Conservation (phyloP, 2,113 vertebrate genomes). For the Sciurus niger region DNA sequence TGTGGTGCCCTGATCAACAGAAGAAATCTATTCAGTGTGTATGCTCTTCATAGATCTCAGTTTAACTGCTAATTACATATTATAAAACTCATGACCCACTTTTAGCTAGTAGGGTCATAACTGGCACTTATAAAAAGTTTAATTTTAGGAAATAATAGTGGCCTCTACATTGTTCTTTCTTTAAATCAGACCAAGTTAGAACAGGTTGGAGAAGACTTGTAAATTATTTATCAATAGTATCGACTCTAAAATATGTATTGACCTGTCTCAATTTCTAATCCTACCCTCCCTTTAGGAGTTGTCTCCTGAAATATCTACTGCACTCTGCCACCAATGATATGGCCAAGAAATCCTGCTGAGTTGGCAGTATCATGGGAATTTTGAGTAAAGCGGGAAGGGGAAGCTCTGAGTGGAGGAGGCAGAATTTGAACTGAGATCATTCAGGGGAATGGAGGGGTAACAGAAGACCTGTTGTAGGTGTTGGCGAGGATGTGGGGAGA, state of each 20-base stretch:
- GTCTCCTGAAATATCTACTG: not conserved
- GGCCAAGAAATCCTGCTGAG: not conserved
- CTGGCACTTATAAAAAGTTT: slow-evolving; percentile 28
- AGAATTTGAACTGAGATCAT: slow-evolving; percentile 38
- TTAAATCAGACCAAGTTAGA: slow-evolving; percentile 55
- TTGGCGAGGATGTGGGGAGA: no score
- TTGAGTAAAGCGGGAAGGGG: not conserved
- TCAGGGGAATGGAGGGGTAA: not conserved
- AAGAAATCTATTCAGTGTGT: not conserved
- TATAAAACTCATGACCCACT: not conserved
- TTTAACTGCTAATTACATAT: not conserved
- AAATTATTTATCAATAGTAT: slow-evolving; percentile 10
- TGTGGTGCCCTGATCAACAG: not conserved
- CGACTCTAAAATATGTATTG: not conserved
- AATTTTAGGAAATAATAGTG: not conserved
- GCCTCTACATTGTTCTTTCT: not conserved
- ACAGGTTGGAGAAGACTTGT: not conserved
- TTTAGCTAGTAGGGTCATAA: not conserved
- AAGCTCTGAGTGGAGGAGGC: not conserved
- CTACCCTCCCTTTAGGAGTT: slow-evolving; percentile 4
- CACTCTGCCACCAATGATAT: not conserved
- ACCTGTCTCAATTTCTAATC: not conserved
- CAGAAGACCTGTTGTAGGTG: not conserved
- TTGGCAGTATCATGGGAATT: not conserved
- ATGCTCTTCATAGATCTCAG: not conserved